A percentile compares a stretch with the other conserved stretches of the same genome.
Conservation (phyloP, 2,113 vertebrate genomes). For the Euleptes europaea region DNA sequence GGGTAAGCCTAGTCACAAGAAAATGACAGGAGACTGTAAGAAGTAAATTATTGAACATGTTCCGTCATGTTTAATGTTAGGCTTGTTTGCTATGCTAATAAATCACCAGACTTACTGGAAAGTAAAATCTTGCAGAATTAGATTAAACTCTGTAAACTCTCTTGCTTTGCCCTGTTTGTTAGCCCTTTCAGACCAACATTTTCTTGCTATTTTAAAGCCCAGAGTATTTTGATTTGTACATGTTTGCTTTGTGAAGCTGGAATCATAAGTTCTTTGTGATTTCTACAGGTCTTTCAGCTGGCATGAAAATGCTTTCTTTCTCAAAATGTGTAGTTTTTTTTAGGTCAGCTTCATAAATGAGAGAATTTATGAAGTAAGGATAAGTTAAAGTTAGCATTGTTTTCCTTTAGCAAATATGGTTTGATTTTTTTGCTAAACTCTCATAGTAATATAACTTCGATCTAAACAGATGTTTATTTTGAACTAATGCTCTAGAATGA, state of each 20-base stretch:
- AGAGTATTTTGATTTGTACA: slow-evolving; percentile 28
- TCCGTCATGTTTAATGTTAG: slow-evolving; percentile 48
- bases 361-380: background rate
- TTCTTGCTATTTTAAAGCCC: slow-evolving; percentile 3
- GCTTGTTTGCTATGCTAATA: slow-evolving; percentile 26
- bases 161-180: slow-evolving; percentile 30
- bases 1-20: slow-evolving; percentile 10
- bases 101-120: slow-evolving; percentile 34
- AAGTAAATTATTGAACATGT: slow-evolving; percentile 31
- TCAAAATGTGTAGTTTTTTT: background rate
- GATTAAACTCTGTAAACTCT: slow-evolving; percentile 31
- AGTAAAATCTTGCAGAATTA: slow-evolving; percentile 29
- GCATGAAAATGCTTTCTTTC: slow-evolving; percentile 32
- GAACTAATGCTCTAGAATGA: background rate
- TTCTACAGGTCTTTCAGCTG: slow-evolving; percentile 46
- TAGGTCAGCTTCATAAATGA: background rate
- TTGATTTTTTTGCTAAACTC: background rate
- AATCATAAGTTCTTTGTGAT: background rate
- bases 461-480: background rate
- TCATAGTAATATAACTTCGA: background rate
- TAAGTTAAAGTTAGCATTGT: background rate
- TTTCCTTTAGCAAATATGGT: background rate
- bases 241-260: background rate
- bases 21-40: slow-evolving; percentile 7
- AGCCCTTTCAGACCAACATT: background rate